Conservation (phyloP, 2,113 vertebrate species). For the Athene noctua region DNA sequence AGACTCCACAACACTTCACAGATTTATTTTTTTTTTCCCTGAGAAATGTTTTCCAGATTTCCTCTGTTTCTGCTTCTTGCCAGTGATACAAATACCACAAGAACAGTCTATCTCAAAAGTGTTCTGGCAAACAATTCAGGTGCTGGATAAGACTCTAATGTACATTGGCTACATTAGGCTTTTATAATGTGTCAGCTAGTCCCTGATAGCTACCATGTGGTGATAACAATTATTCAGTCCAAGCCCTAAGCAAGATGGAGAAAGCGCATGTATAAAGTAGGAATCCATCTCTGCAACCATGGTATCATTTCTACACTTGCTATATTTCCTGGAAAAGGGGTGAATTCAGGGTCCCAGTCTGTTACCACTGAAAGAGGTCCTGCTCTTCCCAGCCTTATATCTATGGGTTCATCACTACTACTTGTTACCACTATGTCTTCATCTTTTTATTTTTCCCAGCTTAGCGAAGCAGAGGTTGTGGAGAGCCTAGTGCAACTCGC, state of each 20-base stretch:
- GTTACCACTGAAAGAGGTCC: background rate
- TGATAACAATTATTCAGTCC: conserved; percentile 19
- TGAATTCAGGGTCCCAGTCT: background rate
- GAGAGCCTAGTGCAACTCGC: conserved; percentile 24
- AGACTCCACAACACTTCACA: background rate
- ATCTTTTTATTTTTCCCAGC: conserved; percentile 15
- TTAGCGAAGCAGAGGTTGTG: background rate
- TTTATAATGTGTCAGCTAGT: conserved; percentile 39
- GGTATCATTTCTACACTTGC: background rate
- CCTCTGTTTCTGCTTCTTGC: conserved; percentile 20
- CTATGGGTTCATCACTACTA: background rate
- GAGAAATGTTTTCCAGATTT: conserved; percentile 56
- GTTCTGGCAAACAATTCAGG: conserved; percentile 47
- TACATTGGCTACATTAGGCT: conserved; percentile 6
- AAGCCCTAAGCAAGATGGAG: background rate
- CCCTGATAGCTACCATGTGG: conserved; percentile 49
- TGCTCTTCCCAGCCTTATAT: background rate
- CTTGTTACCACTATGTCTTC: conserved; percentile 11
- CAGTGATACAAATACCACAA: conserved; percentile 32
- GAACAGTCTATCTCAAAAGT: conserved; percentile 30
- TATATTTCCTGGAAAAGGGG: background rate
- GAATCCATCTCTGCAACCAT: background rate
- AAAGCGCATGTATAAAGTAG: background rate
- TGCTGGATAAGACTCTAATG: background rate
- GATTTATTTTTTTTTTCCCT: background rate